phyloP scores from a whole-genome alignment of 2,888 invertebrate species.

The Yponomeuta sedellus region DNA sequence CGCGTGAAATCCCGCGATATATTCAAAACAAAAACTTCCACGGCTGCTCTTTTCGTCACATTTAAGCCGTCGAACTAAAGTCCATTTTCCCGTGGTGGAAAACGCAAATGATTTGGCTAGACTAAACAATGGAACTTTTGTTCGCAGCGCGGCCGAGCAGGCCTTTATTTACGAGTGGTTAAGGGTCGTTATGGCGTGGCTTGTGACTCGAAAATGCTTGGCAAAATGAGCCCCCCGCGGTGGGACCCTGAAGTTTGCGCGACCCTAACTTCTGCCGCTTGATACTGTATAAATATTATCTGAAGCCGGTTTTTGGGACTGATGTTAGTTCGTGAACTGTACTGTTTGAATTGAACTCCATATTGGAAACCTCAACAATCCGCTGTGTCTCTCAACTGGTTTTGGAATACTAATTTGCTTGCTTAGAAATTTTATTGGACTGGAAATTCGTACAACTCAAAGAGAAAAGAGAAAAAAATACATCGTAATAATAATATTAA shows the following conservation, averaged over 20 bases:
- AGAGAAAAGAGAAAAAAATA: too few relatives aligned
- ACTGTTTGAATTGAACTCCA: conserved; percentile 43
- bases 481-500: too few relatives aligned
- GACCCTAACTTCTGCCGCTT: conserved; percentile 46
- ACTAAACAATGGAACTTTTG: conserved; percentile 6
- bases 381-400: background rate
- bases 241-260: conserved; percentile 34
- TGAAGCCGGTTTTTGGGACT: conserved; percentile 47
- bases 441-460: too few relatives aligned
- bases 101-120: conserved; percentile 4
- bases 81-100: background rate
- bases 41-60: conserved; percentile 2
- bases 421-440: background rate
- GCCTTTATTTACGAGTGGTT: background rate
- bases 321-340: conserved; percentile 37
- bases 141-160: background rate
- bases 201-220: background rate
- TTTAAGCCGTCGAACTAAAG: background rate
- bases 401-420: background rate
- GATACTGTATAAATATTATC: conserved; percentile 59
- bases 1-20: conserved; percentile 4
- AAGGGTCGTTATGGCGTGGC: conserved; percentile 1
- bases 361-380: conserved; percentile 3
- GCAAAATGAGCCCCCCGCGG: background rate
- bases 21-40: conserved; percentile 8